A percentile compares a stretch with the other conserved stretches of the same genome.
phyloP scores from a whole-genome alignment of 2,113 vertebrate genomes.

The Neolamprologus fasciatus region DNA sequence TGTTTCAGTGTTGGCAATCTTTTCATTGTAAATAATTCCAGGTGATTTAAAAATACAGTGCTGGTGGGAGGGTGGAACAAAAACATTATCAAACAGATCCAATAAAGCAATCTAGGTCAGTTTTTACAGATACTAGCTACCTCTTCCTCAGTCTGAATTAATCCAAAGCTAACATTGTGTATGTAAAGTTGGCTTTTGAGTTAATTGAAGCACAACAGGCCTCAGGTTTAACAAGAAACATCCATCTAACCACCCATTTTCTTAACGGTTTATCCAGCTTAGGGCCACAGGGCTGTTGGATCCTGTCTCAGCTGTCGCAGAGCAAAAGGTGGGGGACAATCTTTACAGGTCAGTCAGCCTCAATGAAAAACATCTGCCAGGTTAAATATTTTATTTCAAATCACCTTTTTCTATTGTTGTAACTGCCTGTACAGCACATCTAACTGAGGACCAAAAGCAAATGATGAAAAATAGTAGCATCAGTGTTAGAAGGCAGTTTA shows the following conservation, averaged over 20 bases:
- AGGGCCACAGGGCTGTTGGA: background rate
- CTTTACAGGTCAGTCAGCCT: background rate
- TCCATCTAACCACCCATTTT: background rate
- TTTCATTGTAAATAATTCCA: background rate
- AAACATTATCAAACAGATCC: background rate
- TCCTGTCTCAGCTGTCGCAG: background rate
- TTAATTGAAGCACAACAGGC: background rate
- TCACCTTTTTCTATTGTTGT: background rate
- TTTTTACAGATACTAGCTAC: background rate
- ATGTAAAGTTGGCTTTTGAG: background rate
- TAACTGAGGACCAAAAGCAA: background rate
- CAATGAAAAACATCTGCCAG: background rate
- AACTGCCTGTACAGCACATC: background rate
- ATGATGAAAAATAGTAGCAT: background rate
- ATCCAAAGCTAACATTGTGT: background rate
- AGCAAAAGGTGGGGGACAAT: background rate
- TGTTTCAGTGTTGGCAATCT: background rate
- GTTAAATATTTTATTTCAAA: background rate
- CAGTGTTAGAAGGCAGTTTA: background rate
- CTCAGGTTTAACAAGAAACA: background rate
- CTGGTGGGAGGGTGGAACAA: background rate
- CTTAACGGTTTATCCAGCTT: background rate
- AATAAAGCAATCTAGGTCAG: background rate
- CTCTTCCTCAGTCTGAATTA: background rate
- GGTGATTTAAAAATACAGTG: background rate